Conservation (phyloP, 2,797 vertebrate genomes). For the Manis javanica region DNA sequence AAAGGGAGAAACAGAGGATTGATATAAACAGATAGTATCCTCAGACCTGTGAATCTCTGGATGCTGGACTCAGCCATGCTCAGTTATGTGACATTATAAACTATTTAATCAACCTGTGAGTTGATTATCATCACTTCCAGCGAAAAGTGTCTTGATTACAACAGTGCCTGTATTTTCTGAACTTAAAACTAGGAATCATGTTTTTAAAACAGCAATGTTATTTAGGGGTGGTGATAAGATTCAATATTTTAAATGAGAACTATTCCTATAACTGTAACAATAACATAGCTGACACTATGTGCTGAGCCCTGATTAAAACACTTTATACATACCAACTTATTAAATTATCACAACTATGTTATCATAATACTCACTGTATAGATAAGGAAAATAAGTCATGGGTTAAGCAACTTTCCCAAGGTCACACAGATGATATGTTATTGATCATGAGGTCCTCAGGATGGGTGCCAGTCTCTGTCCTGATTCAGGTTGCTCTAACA, state of each 20-base stretch:
- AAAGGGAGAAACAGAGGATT: background rate
- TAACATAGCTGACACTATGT: background rate
- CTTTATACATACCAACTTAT: background rate
- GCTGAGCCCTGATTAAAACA: background rate
- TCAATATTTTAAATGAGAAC: background rate
- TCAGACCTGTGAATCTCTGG: background rate
- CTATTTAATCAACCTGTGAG: background rate
- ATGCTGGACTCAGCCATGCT: background rate
- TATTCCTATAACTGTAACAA: background rate
- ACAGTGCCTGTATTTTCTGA: background rate
- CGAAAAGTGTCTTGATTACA: background rate
- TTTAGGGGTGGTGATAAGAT: background rate
- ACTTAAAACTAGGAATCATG: conserved; percentile 15
- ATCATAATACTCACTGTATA: background rate
- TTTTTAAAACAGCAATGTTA: background rate
- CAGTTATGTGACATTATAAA: background rate
- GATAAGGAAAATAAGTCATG: background rate
- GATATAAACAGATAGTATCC: background rate
- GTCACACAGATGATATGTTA: background rate
- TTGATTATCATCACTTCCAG: background rate
- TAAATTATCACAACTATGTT: background rate
- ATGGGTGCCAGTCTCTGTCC: background rate
- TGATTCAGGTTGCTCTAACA: background rate
- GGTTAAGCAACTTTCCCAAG: background rate
- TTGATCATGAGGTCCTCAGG: background rate